Percentiles rank a stretch among this genome's conserved stretches.
These are phyloP conservation scores for Aproaerema taeniolella DNA, from an alignment of 2,888 invertebrate genomes.

Conservation along the genomic window DNA sequence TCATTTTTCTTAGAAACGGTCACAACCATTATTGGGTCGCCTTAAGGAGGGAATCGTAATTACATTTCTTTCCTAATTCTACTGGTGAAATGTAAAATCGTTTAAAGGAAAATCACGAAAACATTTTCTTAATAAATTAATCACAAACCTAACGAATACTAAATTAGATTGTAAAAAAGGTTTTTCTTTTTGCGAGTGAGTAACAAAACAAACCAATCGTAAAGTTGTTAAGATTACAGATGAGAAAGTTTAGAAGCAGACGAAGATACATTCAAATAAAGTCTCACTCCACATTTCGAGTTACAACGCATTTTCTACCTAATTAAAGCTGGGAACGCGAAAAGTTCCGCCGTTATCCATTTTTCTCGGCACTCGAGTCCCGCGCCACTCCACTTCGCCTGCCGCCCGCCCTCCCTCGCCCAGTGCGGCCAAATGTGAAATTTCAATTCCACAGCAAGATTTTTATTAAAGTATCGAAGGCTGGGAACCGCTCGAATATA, in stretches of 20 bases:
- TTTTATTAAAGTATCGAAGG: slow-evolving; percentile 57
- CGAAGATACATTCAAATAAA: too few species aligned
- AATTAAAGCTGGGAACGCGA: slow-evolving; percentile 36
- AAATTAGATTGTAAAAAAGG: too few species aligned
- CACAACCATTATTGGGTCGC: too few species aligned
- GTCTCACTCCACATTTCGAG: slow-evolving; percentile 13
- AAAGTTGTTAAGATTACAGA: neutral
- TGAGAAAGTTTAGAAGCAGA: too few species aligned
- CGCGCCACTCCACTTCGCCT: slow-evolving; percentile 22
- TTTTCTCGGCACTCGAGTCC: slow-evolving; percentile 31
- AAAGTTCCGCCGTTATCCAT: slow-evolving; percentile 39
- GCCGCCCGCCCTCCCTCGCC: slow-evolving; percentile 22
- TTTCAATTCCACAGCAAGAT: slow-evolving; percentile 58
- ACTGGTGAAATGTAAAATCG: too few species aligned
- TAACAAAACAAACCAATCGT: neutral
- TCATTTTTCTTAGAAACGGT: slow-evolving; percentile 28
- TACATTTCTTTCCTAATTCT: too few species aligned
- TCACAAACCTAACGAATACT: too few species aligned
- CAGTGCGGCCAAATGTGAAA: slow-evolving; percentile 52
- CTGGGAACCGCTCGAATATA: slow-evolving; percentile 55
- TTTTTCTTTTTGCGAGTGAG: too few species aligned
- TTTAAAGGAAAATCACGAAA: too few species aligned
- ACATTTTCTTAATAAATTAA: too few species aligned
- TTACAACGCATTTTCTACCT: slow-evolving; percentile 33
- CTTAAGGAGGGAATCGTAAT: too few species aligned